A percentile compares a stretch with the other conserved stretches of the same genome.
These are phyloP conservation scores for Daboia siamensis DNA, from an alignment of 2,113 vertebrate species.

Conservation along the genomic window DNA sequence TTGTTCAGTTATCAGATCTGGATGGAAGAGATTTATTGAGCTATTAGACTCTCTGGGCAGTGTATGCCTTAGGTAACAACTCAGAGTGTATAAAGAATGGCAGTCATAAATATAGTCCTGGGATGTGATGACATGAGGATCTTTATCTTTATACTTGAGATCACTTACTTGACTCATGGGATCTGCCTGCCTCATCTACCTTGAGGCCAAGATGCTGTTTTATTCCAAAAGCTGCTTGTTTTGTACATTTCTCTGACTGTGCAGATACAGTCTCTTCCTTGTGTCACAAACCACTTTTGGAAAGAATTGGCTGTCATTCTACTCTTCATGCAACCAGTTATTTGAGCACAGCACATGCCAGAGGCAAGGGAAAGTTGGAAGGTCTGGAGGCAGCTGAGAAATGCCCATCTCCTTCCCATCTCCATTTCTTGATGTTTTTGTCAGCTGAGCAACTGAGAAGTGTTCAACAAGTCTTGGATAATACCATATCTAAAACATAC, in stretches of 20 bases:
- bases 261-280: neutral
- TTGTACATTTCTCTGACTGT: neutral
- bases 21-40: constrained; percentile 12
- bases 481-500: neutral
- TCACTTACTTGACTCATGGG: neutral
- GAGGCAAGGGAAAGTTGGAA: neutral
- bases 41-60: constrained; percentile 12
- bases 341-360: neutral
- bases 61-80: constrained; percentile 14
- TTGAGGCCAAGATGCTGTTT: neutral
- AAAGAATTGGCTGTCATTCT: neutral
- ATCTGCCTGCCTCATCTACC: neutral
- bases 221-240: neutral
- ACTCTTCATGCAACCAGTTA: neutral
- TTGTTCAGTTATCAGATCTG: constrained; percentile 8
- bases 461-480: neutral
- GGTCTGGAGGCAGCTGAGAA: neutral
- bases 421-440: neutral
- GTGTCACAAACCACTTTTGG: neutral
- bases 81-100: neutral
- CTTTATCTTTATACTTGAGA: constrained; percentile 21
- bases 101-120: constrained; percentile 13
- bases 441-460: neutral
- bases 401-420: neutral
- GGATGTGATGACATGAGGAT: neutral